Base-by-base conservation (phyloP, 2,113 vertebrate genomes). In the Heterochromis multidens region DNA sequence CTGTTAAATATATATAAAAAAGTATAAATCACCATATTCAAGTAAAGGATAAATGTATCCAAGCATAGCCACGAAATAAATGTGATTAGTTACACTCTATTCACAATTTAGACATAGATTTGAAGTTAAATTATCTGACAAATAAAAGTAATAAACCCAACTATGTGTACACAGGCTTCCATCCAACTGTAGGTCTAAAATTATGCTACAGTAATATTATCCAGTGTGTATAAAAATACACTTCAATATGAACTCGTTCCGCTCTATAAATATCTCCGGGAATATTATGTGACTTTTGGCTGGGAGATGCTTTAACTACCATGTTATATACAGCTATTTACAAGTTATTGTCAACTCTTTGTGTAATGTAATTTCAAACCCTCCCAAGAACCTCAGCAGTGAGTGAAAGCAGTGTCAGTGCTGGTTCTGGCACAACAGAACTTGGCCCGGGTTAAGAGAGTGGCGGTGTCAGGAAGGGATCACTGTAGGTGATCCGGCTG, bases 171-270 rank as follows among this genome's bases (percentile, higher is more conserved):
- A 6, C 4, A 29, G 29, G 33, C 52, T 54, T 84, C 54, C 6
- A 8, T 82, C 43, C 52, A 27, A 63, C 54, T 60, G 59, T 82
- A 27, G 33, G 6, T 82, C 61, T 85, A 83, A 72, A 90, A 77
- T 85, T 81, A 82, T 23, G 46, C 76, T 7, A 40, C 40, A 57
- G 90, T 88, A 82, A 88, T 87, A 81, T 85, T 80, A 92, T 70
- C 65, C 63, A 81, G 17, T 59, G 56, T 31, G 70, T 80, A 77
- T 86, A 82, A 83, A 92, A 92, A 90, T 90, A 88, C 70, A 80
- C 54, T 23, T 61, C 12, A 25, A 61, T 17, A 49, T 86, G 70
- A 84, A 82, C 35, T 63, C 12, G 16, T 11, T 61, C 63, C 46
- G n/a, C 21, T 23, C 46, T 79, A 81, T 67, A 62, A 86, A 81